Conservation (phyloP, 1,140 invertebrate species). For the Monomorium pharaonis region DNA sequence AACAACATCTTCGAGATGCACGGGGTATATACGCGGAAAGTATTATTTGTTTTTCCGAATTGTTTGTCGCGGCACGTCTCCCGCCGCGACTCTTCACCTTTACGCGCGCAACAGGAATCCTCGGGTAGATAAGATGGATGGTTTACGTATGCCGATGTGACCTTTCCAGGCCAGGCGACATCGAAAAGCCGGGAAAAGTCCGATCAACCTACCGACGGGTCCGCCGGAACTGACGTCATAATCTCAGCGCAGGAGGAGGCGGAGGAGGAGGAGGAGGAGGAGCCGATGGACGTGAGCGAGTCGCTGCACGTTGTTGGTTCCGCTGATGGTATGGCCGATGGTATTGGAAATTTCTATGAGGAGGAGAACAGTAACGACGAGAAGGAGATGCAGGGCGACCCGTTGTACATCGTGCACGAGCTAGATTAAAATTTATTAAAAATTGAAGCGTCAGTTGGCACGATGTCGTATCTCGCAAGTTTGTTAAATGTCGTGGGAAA, state of each 20-base stretch:
- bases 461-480: not conserved
- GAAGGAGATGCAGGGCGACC: constrained; percentile 9
- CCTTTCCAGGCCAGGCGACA: constrained; percentile 66
- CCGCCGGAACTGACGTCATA: constrained; percentile 43
- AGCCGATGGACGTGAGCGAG: constrained; percentile 34
- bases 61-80: not conserved
- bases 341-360: constrained; percentile 54
- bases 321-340: constrained; percentile 63
- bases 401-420: constrained; percentile 1
- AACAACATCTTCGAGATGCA: not conserved
- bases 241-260: constrained; percentile 48
- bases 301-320: constrained; percentile 30
- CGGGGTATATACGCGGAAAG: not conserved
- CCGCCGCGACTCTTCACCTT: constrained; percentile 24
- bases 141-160: constrained; percentile 5
- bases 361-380: not conserved
- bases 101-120: not conserved
- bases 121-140: too few relatives aligned
- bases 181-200: constrained; percentile 64
- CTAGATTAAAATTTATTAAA: constrained; percentile 24
- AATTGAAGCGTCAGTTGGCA: constrained; percentile 10
- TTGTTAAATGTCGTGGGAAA: not conserved
- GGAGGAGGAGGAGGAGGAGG: too few relatives aligned
- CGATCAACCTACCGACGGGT: constrained; percentile 67
- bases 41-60: not conserved